Conservation (phyloP, 2,113 vertebrate genomes). For the Riparia riparia region DNA sequence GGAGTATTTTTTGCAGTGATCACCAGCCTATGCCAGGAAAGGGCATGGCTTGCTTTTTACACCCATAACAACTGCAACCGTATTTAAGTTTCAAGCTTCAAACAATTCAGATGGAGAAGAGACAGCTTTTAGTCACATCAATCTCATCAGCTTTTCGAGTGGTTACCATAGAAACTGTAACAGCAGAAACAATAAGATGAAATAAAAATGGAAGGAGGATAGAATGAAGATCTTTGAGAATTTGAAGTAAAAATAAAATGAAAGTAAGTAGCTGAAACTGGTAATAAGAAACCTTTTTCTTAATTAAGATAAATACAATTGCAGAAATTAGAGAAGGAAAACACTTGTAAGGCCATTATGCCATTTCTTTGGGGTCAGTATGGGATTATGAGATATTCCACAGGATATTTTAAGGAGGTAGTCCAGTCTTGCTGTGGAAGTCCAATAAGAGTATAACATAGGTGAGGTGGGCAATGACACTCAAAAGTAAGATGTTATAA, state of each 20-base stretch:
- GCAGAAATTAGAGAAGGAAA: neutral
- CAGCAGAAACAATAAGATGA: slow-evolving; percentile 68
- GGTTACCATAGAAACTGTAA: slow-evolving; percentile 73
- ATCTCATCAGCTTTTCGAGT: slow-evolving; percentile 49
- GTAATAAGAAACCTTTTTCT: neutral
- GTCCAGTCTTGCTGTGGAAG: neutral
- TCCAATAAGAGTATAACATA: neutral
- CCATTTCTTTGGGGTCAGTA: neutral
- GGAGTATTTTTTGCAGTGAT: neutral
- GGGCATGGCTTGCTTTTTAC: neutral
- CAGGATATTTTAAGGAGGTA: neutral
- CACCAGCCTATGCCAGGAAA: neutral
- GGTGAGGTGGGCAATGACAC: neutral
- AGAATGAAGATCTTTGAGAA: slow-evolving; percentile 4
- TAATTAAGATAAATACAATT: neutral
- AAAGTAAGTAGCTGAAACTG: neutral
- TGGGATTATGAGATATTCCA: neutral
- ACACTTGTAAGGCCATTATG: neutral
- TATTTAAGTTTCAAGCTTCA: slow-evolving; percentile 17
- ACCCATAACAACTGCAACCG: neutral
- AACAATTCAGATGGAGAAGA: slow-evolving; percentile 11
- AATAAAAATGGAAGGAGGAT: slow-evolving; percentile 40
- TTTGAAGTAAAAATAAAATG: slow-evolving; percentile 31
- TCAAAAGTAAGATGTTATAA: neutral
- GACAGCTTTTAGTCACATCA: slow-evolving; percentile 59